Base-by-base conservation (phyloP, 2,113 vertebrate species). In the Pampusana beccarii region DNA sequence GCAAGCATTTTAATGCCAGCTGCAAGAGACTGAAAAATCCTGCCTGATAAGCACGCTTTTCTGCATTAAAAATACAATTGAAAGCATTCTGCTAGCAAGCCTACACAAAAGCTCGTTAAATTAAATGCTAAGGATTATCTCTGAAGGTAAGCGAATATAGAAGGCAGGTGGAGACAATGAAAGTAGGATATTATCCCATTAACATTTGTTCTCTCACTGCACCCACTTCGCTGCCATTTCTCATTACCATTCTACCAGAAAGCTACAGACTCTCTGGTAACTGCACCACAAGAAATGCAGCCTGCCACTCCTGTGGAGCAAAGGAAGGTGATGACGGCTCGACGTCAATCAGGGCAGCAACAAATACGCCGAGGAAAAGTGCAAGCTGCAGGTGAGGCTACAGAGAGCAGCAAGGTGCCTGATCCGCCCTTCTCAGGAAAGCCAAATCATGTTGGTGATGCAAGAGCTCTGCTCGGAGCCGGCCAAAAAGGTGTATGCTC, bases 81-180 rank as follows among this genome's bases (percentile, higher is more conserved):
- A 70, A 96, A 95, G 57, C 62, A 36, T 71, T 69, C 31, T 94
- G 60, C 78, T 57, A 69, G 60, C 28, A 75, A 88, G 80, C 61
- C 46, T 53, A 46, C 60, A 66, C 74, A 95, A 88, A 95, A 86
- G 16, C 74, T 94, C 73, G 72, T 93, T 93, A 91, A 86, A 91
- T 64, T 57, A 75, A 95, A 89, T 56, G 65, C 46, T 86, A 79
- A 73, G 89, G 74, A 82, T 94, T 92, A 83, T 61, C 73, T 92
- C 62, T 82, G 80, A 86, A 94, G 73, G 90, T 93, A 89, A 77
- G 75, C 36, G 80, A 92, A 19, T 75, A 85, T 26, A 75, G 78
- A 78, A 95, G 51, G 85, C 85, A 96, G 94, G 82, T 94, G 86
- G 54, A 95, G 69, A 70, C 88, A 87, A 92, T 48, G 53, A 90